Evolutionary conservation across 1,140 invertebrate species (phyloP).

Genomic region (Octopus sinensis): DNA sequence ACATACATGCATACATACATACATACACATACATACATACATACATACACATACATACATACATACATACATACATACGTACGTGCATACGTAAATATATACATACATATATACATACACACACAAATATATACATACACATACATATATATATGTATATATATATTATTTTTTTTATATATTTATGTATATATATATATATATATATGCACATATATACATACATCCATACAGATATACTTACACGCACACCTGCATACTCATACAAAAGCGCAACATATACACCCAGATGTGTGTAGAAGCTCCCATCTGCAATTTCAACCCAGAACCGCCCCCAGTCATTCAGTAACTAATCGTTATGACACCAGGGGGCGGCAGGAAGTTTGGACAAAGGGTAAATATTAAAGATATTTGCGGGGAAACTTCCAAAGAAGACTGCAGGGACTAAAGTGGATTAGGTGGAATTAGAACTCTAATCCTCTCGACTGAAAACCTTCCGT

Average conservation of each 20-base stretch:
- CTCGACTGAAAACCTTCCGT: no score
- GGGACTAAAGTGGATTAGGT: no score
- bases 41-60: background rate
- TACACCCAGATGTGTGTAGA: background rate
- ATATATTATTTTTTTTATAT: background rate
- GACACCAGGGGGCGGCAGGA: no score
- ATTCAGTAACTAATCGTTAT: no score
- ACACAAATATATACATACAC: background rate
- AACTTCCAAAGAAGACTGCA: no score
- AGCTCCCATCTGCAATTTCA: background rate
- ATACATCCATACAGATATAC: background rate
- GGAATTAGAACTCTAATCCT: no score
- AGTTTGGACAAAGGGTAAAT: no score
- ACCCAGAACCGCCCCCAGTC: no score
- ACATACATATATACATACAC: background rate
- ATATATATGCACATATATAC: background rate
- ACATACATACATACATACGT: background rate
- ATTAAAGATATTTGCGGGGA: no score
- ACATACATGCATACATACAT: slow-evolving; percentile 1
- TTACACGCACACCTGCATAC: background rate
- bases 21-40: background rate
- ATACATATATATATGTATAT: background rate
- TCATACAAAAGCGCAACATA: background rate
- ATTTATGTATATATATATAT: background rate
- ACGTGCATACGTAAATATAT: background rate